Evolutionary conservation across 2,113 vertebrate genomes (phyloP).

Genomic region (Donacobius atricapilla): DNA sequence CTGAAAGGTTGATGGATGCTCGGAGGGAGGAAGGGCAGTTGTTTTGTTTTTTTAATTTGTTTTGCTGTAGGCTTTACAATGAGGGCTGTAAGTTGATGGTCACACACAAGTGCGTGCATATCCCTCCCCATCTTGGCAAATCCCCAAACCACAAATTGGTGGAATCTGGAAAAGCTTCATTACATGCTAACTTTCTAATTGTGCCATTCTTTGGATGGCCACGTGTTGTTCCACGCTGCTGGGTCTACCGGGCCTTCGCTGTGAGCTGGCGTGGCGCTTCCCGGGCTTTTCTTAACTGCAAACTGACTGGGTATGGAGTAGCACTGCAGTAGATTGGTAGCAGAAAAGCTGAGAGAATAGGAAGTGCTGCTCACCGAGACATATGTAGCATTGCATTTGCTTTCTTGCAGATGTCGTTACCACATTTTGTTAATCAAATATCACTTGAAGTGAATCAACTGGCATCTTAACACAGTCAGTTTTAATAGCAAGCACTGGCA

Average conservation of each 20-base stretch:
- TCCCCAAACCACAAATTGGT: background rate
- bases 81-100: background rate
- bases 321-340: background rate
- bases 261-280: background rate
- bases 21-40: background rate
- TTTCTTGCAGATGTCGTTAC: background rate
- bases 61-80: background rate
- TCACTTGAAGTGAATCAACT: background rate
- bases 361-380: background rate
- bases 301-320: background rate
- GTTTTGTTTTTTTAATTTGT: background rate
- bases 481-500: background rate
- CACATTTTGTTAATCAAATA: background rate
- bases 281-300: background rate
- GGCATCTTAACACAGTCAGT: background rate
- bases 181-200: background rate
- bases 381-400: background rate
- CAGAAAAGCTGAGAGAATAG: background rate
- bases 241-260: background rate
- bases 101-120: background rate
- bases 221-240: background rate
- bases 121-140: background rate
- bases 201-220: background rate
- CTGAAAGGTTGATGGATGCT: slow-evolving; percentile 3
- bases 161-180: slow-evolving; percentile 1